These are phyloP conservation scores for Hypanus sabinus DNA, from an alignment of 2,113 vertebrate species.

Conservation along the genomic window DNA sequence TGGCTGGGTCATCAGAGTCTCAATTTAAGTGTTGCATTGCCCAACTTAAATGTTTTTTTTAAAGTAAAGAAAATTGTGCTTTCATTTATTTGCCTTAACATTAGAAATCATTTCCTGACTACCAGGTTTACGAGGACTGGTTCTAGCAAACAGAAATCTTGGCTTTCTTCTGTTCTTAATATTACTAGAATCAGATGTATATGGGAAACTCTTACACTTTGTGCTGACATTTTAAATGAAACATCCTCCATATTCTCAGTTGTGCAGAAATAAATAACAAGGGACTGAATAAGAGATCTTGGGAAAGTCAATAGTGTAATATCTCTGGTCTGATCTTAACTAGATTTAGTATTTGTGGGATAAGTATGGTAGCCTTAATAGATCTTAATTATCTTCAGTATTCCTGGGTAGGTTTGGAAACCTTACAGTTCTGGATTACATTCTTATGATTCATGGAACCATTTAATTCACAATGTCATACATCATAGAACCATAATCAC, in stretches of 20 bases:
- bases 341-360: not conserved
- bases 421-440: not conserved
- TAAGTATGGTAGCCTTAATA: not conserved
- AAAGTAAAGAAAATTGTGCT: not conserved
- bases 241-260: not conserved
- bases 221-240: not conserved
- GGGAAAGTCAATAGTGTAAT: not conserved
- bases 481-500: too few species aligned
- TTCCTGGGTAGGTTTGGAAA: not conserved
- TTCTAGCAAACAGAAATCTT: not conserved
- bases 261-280: not conserved
- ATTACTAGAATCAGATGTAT: not conserved
- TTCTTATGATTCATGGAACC: too few species aligned
- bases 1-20: not conserved
- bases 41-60: not conserved
- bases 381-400: too few species aligned
- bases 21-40: not conserved
- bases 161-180: not conserved
- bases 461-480: too few species aligned
- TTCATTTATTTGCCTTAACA: not conserved
- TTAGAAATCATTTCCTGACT: not conserved
- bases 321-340: not conserved
- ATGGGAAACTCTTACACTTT: not conserved
- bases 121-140: not conserved
- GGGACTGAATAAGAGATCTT: not conserved